A percentile compares a stretch with the other conserved stretches of the same genome.
Evolutionary conservation across 2,888 invertebrate species (phyloP).

Genomic region (Thymelicus sylvestris): DNA sequence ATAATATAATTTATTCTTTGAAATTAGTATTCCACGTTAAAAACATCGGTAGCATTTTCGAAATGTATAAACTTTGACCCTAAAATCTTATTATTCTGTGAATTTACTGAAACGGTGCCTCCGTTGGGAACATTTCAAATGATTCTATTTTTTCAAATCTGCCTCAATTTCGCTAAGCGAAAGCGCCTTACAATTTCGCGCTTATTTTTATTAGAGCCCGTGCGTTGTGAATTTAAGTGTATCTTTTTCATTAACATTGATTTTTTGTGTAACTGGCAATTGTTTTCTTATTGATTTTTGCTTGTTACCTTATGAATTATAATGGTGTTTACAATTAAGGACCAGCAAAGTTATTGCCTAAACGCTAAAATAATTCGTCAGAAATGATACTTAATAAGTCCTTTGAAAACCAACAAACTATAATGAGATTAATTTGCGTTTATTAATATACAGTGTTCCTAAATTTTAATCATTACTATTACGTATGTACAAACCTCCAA

Average conservation of each 20-base stretch:
- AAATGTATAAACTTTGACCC: constrained; percentile 19
- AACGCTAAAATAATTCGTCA: too few relatives aligned
- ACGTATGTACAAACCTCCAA: too few relatives aligned
- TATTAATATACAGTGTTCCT: too few relatives aligned
- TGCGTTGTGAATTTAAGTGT: background rate
- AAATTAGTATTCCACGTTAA: background rate
- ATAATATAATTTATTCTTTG: background rate
- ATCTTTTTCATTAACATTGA: constrained; percentile 6
- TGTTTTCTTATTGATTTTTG: background rate
- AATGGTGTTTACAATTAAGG: too few relatives aligned
- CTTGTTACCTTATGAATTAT: too few relatives aligned
- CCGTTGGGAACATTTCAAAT: constrained; percentile 37
- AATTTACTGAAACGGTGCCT: constrained; percentile 29
- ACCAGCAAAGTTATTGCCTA: too few relatives aligned
- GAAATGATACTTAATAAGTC: too few relatives aligned
- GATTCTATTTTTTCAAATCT: constrained; percentile 40
- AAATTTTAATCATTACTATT: too few relatives aligned
- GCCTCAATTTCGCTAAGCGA: constrained; percentile 30
- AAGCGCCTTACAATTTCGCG: constrained; percentile 13
- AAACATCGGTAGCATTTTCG: background rate
- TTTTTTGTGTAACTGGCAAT: background rate
- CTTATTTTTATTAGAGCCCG: constrained; percentile 21
- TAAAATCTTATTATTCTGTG: constrained; percentile 43
- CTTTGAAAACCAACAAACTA: too few relatives aligned
- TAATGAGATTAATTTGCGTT: too few relatives aligned